Percentiles rank a stretch among this genome's conserved stretches.
Conservation (phyloP, 1,140 invertebrate species). For the Portunus trituberculatus region DNA sequence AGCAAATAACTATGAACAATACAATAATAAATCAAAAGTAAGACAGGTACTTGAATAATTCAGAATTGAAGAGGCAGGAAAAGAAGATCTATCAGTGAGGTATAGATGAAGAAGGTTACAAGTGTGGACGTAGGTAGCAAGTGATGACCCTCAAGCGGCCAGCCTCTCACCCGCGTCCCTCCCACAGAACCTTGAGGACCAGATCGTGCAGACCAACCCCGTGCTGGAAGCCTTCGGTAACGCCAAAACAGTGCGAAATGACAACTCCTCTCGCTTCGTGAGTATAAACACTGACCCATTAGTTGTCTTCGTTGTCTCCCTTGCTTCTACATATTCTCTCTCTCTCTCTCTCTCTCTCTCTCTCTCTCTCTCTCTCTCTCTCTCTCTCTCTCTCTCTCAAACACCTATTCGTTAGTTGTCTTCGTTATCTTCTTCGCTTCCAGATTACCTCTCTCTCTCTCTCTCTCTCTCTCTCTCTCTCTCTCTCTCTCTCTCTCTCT, state of each 20-base stretch:
- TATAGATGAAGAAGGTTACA: too few relatives aligned
- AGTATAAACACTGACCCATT: conserved; percentile 83
- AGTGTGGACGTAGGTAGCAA: too few relatives aligned
- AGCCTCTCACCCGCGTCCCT: neutral
- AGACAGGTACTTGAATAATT: too few relatives aligned
- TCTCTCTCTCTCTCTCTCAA: neutral
- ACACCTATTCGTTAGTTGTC: too few relatives aligned
- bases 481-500: conserved; percentile 17
- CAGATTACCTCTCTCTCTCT: neutral
- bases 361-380: neutral
- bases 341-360: neutral
- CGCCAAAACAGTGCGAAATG: conserved; percentile 99
- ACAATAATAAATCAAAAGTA: neutral
- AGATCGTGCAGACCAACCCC: conserved; percentile 99
- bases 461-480: neutral
- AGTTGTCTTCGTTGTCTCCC: neutral
- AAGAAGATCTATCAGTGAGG: too few relatives aligned
- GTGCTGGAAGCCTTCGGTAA: conserved; percentile 99
- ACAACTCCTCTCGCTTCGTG: conserved; percentile 99
- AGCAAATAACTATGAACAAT: neutral
- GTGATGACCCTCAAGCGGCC: too few relatives aligned
- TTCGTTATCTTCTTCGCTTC: neutral
- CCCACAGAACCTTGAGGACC: conserved; percentile 91
- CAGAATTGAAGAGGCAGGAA: too few relatives aligned
- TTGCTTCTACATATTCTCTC: neutral